phyloP scores from a whole-genome alignment of 2,888 invertebrate species.

The Aelia acuminata region DNA sequence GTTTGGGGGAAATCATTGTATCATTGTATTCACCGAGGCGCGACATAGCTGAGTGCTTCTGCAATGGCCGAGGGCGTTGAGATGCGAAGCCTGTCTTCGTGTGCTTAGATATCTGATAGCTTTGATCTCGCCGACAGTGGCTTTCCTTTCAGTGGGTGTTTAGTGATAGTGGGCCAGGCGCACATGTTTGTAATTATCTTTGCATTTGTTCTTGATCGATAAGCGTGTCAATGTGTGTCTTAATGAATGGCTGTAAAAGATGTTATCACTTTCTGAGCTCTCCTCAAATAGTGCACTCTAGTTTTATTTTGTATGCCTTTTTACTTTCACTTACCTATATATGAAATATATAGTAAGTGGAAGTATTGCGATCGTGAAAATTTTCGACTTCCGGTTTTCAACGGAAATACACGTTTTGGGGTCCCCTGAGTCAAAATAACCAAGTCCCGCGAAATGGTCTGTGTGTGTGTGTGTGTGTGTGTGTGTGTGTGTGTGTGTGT shows the following conservation, averaged over 20 bases:
- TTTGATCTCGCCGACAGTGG: slow-evolving; percentile 12
- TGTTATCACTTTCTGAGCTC: too few species aligned
- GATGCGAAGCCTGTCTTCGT: not conserved
- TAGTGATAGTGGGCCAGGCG: not conserved
- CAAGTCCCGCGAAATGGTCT: too few species aligned
- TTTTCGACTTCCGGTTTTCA: too few species aligned
- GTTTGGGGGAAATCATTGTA: not conserved
- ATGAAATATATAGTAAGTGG: too few species aligned
- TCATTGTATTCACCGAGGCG: not conserved
- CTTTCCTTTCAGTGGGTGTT: not conserved
- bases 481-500: too few species aligned
- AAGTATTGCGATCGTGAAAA: too few species aligned
- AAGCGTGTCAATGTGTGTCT: not conserved
- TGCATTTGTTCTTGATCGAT: not conserved
- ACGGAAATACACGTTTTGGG: too few species aligned
- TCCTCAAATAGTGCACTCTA: too few species aligned
- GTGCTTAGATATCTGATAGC: not conserved
- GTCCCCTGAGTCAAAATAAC: too few species aligned
- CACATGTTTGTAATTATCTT: not conserved
- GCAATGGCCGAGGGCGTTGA: not conserved
- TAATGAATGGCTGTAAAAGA: not conserved
- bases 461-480: too few species aligned
- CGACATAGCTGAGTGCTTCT: not conserved
- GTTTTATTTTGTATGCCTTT: too few species aligned
- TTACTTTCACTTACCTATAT: too few species aligned